Conservation (phyloP, 1,140 invertebrate species). For the Goniozus legneri region DNA sequence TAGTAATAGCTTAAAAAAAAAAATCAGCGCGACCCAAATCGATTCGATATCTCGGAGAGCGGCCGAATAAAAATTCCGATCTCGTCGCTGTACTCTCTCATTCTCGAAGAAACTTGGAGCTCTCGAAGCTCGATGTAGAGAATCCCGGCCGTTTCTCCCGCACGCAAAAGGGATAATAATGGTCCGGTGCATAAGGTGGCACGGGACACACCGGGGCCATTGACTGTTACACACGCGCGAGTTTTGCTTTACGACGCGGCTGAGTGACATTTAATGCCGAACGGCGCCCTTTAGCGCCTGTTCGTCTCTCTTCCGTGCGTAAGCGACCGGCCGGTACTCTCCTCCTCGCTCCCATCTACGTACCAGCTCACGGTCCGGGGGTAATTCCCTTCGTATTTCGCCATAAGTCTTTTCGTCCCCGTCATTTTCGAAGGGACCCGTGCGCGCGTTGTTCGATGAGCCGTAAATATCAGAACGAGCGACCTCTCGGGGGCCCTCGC, state of each 20-base stretch:
- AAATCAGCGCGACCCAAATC: too few relatives aligned
- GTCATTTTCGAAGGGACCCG: constrained; percentile 5
- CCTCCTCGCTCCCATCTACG: too few relatives aligned
- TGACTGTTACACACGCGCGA: constrained; percentile 33
- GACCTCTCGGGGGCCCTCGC: constrained; percentile 14
- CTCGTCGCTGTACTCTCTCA: too few relatives aligned
- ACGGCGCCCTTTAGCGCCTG: constrained; percentile 35
- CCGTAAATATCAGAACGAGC: constrained; percentile 11
- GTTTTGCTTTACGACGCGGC: constrained; percentile 43
- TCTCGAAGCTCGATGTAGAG: too few relatives aligned
- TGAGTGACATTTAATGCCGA: constrained; percentile 44
- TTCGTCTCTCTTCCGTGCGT: constrained; percentile 25
- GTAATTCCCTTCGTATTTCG: constrained; percentile 22
- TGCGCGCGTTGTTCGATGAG: constrained; percentile 4
- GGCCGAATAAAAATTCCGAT: too few relatives aligned
- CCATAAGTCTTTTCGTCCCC: constrained; percentile 1
- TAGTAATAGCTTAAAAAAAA: too few relatives aligned
- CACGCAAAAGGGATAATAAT: too few relatives aligned
- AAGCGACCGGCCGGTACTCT: not conserved
- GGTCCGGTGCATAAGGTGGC: too few relatives aligned
- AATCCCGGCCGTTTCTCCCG: too few relatives aligned
- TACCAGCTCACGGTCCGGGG: too few relatives aligned
- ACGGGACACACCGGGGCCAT: constrained; percentile 28
- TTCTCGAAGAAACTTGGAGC: too few relatives aligned
- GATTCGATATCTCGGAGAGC: too few relatives aligned